A percentile compares a stretch with the other conserved stretches of the same genome.
Conservation (phyloP, 2,888 invertebrate species). For the Apamea sordens region DNA sequence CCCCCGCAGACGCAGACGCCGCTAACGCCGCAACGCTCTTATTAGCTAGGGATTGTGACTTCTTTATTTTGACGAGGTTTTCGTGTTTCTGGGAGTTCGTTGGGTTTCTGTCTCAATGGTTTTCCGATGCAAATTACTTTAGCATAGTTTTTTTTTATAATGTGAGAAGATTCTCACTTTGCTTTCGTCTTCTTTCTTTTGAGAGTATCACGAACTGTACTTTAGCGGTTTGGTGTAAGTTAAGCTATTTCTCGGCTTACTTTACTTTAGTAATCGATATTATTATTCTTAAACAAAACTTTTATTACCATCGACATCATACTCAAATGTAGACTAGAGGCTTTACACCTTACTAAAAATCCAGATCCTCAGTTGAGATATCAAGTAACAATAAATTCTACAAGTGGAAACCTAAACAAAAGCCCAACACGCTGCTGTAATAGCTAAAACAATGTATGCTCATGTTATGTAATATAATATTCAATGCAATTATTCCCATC, state of each 20-base stretch:
- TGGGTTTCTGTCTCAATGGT: constrained; percentile 24
- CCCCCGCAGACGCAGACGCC: constrained; percentile 59
- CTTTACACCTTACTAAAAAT: background rate
- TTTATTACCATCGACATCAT: background rate
- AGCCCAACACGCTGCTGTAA: background rate
- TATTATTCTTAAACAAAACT: background rate
- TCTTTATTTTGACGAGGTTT: constrained; percentile 59
- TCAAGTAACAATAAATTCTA: background rate
- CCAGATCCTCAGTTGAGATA: background rate
- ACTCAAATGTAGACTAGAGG: background rate
- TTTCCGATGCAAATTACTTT: constrained; percentile 52
- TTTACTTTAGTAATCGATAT: background rate
- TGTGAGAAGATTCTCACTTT: constrained; percentile 20
- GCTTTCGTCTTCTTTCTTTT: background rate
- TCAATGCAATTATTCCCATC: constrained; percentile 25
- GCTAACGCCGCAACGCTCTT: constrained; percentile 56
- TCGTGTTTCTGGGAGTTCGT: constrained; percentile 38
- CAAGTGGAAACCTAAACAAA: background rate
- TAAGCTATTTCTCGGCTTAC: background rate
- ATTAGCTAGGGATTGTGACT: constrained; percentile 61
- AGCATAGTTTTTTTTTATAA: constrained; percentile 39
- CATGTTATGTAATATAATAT: constrained; percentile 5
- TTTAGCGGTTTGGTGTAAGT: background rate
- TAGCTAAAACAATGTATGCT: constrained; percentile 8
- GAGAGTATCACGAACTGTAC: background rate